Evolutionary conservation across 2,797 vertebrate species (phyloP).

Genomic region (Clarias pachynema): DNA sequence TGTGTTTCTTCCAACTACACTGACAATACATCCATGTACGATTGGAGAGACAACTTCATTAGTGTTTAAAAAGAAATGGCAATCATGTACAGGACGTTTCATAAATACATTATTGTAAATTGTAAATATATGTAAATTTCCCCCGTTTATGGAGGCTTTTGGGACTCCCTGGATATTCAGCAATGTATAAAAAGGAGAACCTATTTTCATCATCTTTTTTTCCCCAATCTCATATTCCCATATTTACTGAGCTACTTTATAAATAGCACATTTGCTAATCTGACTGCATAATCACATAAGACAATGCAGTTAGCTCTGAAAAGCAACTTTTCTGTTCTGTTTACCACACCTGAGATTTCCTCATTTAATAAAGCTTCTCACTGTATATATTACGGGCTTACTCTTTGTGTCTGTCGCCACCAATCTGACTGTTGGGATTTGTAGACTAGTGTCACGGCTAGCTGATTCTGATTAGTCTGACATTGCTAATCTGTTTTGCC

Average conservation of each 20-base stretch:
- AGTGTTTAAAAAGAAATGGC: too few species aligned
- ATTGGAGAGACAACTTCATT: too few species aligned
- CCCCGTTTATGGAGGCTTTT: too few species aligned
- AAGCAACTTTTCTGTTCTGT: conserved; percentile 7
- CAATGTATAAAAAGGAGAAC: too few species aligned
- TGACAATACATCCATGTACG: too few species aligned
- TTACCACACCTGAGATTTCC: conserved; percentile 4
- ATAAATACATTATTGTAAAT: too few species aligned
- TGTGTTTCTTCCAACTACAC: too few species aligned
- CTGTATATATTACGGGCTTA: conserved; percentile 15
- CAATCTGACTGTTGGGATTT: conserved; percentile 33
- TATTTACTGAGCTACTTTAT: not conserved
- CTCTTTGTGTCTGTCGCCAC: conserved; percentile 10
- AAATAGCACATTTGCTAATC: not conserved
- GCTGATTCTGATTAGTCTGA: conserved; percentile 40
- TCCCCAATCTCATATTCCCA: not conserved
- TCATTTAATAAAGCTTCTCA: conserved; percentile 25
- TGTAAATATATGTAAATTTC: too few species aligned
- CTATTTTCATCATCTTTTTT: not conserved
- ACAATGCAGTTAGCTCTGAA: not conserved
- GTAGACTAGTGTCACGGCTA: conserved; percentile 28
- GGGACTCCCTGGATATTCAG: too few species aligned
- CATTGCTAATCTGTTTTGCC: conserved; percentile 44
- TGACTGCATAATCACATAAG: not conserved
- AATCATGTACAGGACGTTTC: too few species aligned